phyloP scores from a whole-genome alignment of 1,140 invertebrate genomes.

The Hyles euphorbiae region DNA sequence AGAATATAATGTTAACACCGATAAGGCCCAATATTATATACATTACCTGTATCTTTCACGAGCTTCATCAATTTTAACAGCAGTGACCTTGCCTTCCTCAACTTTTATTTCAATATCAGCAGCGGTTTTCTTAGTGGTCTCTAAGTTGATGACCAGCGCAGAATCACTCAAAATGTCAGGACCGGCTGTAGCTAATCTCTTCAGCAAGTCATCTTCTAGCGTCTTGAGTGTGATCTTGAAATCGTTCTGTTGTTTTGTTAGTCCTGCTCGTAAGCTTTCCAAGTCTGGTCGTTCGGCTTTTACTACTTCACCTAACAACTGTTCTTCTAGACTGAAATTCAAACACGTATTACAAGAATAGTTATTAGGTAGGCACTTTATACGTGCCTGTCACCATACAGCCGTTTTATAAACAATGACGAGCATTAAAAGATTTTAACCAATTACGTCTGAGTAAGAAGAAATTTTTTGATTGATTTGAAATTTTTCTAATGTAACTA shows the following conservation, averaged over 20 bases:
- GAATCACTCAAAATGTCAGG: conserved; percentile 94
- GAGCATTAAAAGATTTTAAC: no score
- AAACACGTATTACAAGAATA: no score
- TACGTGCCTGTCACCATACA: no score
- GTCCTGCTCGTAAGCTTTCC: conserved; percentile 82
- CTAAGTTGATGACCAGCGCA: conserved; percentile 92
- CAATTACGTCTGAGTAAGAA: no score
- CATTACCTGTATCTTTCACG: conserved; percentile 86
- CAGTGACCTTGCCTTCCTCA: conserved; percentile 88
- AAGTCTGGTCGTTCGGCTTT: conserved; percentile 95
- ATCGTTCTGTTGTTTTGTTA: conserved; percentile 95
- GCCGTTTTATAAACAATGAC: no score
- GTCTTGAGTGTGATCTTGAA: conserved; percentile 95
- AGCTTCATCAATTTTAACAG: conserved; percentile 92
- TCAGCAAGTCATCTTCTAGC: conserved; percentile 92
- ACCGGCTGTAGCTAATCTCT: conserved; percentile 90
- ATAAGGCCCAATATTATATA: no score
- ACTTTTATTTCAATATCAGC: conserved; percentile 93
- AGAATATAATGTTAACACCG: no score
- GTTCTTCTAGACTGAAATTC: conserved; percentile 85
- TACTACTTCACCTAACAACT: conserved; percentile 94
- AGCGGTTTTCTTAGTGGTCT: conserved; percentile 94
- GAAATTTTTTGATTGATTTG: no score
- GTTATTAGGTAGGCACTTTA: no score
- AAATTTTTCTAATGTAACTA: no score